Evolutionary conservation across 2,797 vertebrate species (phyloP).

Genomic region (Enteromius argenteus): DNA sequence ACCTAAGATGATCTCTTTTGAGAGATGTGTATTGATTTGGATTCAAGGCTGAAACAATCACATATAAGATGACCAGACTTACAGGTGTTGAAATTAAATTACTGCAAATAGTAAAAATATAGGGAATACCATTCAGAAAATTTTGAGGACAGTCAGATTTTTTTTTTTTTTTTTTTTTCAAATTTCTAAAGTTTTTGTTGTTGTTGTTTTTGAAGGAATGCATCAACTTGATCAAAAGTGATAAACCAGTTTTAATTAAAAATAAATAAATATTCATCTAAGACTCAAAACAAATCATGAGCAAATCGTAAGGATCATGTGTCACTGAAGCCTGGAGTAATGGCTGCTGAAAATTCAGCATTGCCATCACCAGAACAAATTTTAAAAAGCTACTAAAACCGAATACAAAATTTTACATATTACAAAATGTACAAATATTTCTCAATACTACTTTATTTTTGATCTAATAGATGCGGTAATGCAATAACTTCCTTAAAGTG

Average conservation of each 20-base stretch:
- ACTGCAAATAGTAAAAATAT: neutral
- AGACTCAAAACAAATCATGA: neutral
- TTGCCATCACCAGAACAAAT: neutral
- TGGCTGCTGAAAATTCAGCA: neutral
- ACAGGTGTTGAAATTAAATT: neutral
- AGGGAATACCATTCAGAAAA: neutral
- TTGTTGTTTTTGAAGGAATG: neutral
- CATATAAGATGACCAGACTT: neutral
- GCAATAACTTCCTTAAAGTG: neutral
- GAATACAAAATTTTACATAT: neutral
- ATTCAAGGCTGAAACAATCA: neutral
- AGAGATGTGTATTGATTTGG: conserved; percentile 1
- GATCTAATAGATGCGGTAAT: neutral
- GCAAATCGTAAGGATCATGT: neutral
- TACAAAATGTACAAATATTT: neutral
- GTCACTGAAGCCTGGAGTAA: neutral
- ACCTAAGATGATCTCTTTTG: conserved; percentile 5
- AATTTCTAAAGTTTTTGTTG: no score
- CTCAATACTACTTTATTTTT: neutral
- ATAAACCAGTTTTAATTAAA: neutral
- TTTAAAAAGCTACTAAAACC: neutral
- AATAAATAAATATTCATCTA: neutral
- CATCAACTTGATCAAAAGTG: neutral
- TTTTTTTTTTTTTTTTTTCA: neutral
- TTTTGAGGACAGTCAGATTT: neutral